These are phyloP conservation scores for Delichon dasypus DNA, from an alignment of 2,797 vertebrate genomes.

Conservation along the genomic window DNA sequence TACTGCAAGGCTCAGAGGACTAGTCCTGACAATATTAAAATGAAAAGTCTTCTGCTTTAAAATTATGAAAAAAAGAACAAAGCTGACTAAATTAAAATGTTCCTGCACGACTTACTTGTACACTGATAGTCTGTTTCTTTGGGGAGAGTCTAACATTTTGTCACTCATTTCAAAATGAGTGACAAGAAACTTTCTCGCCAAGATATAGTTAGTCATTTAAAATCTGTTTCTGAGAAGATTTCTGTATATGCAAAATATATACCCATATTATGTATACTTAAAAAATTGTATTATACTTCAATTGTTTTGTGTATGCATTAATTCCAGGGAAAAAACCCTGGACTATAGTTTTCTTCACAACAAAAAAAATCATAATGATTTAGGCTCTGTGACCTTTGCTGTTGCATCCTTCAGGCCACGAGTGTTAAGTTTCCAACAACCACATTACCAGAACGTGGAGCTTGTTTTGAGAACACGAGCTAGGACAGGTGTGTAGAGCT, in stretches of 20 bases:
- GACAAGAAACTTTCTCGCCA: neutral
- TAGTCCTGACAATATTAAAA: neutral
- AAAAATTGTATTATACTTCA: neutral
- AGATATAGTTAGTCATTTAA: neutral
- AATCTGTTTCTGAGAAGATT: neutral
- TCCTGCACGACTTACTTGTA: neutral
- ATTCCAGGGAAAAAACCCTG: neutral
- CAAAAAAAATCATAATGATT: neutral
- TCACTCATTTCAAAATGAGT: neutral
- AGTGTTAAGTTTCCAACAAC: neutral
- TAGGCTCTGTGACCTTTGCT: neutral
- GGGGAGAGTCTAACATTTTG: neutral
- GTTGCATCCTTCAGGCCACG: neutral
- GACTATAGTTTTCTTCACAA: neutral
- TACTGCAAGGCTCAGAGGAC: neutral
- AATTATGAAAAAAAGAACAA: neutral
- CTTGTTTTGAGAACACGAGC: neutral
- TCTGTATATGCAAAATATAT: neutral
- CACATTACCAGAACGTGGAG: neutral
- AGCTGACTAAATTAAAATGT: neutral
- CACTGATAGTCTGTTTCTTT: neutral
- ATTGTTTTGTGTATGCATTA: neutral
- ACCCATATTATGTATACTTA: neutral
- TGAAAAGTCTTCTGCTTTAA: neutral
- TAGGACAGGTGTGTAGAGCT: neutral